phyloP scores from a whole-genome alignment of 2,113 vertebrate genomes.

The Callospermophilus lateralis region DNA sequence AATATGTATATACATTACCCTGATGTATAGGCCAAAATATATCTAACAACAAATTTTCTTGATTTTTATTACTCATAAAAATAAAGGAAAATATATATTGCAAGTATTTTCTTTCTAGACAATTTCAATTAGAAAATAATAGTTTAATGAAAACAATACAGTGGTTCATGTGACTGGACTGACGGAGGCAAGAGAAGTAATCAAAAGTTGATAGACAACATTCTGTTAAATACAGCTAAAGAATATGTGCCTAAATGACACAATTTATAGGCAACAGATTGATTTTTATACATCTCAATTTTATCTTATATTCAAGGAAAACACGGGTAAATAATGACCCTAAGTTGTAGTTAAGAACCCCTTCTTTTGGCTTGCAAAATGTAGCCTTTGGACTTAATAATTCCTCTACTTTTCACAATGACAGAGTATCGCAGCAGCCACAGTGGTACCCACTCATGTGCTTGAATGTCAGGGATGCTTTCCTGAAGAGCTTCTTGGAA shows the following conservation, averaged over 20 bases:
- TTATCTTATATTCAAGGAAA: slow-evolving; percentile 76
- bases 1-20: slow-evolving; percentile 85
- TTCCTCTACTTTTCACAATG: slow-evolving; percentile 98
- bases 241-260: slow-evolving; percentile 62
- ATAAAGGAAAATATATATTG: slow-evolving; percentile 86
- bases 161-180: slow-evolving; percentile 76
- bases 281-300: slow-evolving; percentile 78
- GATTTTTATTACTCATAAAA: slow-evolving; percentile 88
- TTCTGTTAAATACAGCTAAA: slow-evolving; percentile 46
- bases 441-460: slow-evolving; percentile 92
- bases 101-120: slow-evolving; percentile 83
- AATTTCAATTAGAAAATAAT: slow-evolving; percentile 82
- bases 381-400: slow-evolving; percentile 99
- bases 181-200: slow-evolving; percentile 78
- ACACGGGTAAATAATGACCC: slow-evolving; percentile 54
- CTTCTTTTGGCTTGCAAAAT: slow-evolving; percentile 95
- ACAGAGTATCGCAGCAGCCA: slow-evolving; percentile 98
- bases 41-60: slow-evolving; percentile 85
- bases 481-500: slow-evolving; percentile 95
- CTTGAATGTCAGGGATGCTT: slow-evolving; percentile 89
- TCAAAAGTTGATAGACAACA: slow-evolving; percentile 68
- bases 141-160: slow-evolving; percentile 76
- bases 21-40: slow-evolving; percentile 86
- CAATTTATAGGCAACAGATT: slow-evolving; percentile 69
- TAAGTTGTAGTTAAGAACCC: slow-evolving; percentile 80